Conservation (phyloP, 2,888 invertebrate genomes). For the Labia minor region DNA sequence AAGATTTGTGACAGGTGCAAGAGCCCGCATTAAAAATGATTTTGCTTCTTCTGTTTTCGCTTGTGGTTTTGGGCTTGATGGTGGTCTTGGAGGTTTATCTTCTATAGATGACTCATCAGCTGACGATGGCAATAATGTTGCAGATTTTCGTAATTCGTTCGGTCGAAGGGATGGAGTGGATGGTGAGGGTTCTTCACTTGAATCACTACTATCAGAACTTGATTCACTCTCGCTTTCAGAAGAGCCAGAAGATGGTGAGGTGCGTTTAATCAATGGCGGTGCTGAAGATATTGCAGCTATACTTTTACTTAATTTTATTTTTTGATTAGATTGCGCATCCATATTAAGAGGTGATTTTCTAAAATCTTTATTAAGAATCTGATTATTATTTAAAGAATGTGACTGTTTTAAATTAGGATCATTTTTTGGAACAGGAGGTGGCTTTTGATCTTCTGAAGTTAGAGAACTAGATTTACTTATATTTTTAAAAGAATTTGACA, state of each 20-base stretch:
- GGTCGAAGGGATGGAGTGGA: neutral
- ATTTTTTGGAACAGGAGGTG: slow-evolving; percentile 42
- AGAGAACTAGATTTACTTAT: slow-evolving; percentile 21
- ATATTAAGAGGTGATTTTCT: slow-evolving; percentile 63
- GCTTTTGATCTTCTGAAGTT: slow-evolving; percentile 27
- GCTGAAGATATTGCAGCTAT: slow-evolving; percentile 34
- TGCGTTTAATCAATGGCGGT: slow-evolving; percentile 27
- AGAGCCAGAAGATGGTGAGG: slow-evolving; percentile 25
- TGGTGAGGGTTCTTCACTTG: slow-evolving; percentile 15
- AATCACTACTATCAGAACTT: slow-evolving; percentile 17
- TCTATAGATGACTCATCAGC: slow-evolving; percentile 35
- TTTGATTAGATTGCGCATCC: slow-evolving; percentile 36
- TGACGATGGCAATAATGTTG: slow-evolving; percentile 32
- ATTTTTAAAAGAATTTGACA: slow-evolving; percentile 23
- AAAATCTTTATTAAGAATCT: slow-evolving; percentile 56
- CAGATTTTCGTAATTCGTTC: slow-evolving; percentile 14
- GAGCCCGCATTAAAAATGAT: slow-evolving; percentile 58
- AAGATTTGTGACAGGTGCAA: slow-evolving; percentile 64
- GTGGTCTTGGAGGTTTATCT: slow-evolving; percentile 43
- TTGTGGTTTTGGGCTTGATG: slow-evolving; percentile 39
- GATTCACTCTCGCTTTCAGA: slow-evolving; percentile 24
- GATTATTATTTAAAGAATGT: slow-evolving; percentile 20
- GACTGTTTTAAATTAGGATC: slow-evolving; percentile 17
- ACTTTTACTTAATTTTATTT: slow-evolving; percentile 36
- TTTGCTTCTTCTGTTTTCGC: slow-evolving; percentile 54